Conservation (phyloP, 2,113 vertebrate species). For the Elgaria multicarinata region DNA sequence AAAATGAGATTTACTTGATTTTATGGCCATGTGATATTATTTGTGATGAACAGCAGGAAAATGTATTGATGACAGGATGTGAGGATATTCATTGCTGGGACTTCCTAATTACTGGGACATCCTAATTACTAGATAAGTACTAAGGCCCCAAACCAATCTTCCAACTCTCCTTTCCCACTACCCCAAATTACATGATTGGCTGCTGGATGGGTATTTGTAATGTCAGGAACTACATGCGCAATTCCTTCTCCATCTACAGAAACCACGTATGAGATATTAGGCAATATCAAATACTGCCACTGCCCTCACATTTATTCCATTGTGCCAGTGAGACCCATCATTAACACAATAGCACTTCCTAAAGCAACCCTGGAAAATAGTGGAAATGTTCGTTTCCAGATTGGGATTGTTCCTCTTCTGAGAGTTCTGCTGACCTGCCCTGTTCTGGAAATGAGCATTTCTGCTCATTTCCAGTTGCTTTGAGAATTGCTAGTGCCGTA, state of each 20-base stretch:
- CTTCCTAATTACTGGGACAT: not conserved
- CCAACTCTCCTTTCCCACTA: not conserved
- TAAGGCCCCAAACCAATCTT: not conserved
- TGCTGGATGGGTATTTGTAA: not conserved
- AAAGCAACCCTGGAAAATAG: no score
- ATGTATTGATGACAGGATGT: not conserved
- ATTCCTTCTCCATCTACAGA: not conserved
- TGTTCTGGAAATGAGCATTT: no score
- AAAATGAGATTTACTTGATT: not conserved
- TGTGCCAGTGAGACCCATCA: no score
- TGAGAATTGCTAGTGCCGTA: no score
- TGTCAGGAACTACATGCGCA: not conserved
- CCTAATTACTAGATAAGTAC: not conserved
- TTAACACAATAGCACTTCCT: no score
- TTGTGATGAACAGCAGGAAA: not conserved
- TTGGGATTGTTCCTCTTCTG: no score
- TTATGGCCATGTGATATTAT: not conserved
- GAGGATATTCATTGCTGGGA: not conserved
- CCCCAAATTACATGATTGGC: not conserved
- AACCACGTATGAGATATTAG: not conserved
- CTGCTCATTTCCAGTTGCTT: no score
- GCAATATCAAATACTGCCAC: no score
- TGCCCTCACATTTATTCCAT: no score
- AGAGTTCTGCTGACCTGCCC: no score
- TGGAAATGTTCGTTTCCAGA: no score